These are phyloP conservation scores for Echinometra lucunter DNA, from an alignment of 53 echinoderm and acorn worm genomes.

Conservation along the genomic window DNA sequence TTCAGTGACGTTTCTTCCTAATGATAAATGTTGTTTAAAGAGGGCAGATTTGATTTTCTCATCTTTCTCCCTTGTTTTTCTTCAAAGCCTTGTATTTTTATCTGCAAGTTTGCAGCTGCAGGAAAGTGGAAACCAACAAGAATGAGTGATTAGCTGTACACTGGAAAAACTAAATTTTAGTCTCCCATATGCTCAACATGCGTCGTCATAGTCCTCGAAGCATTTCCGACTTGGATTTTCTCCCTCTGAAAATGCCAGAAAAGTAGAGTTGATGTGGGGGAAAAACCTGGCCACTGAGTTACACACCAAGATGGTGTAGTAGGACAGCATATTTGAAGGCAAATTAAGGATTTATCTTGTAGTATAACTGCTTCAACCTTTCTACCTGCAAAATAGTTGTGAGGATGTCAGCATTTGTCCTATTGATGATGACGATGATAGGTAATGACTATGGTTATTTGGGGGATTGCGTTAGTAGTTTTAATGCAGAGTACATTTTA, in stretches of 20 bases:
- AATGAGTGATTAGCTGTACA: conserved; percentile 11
- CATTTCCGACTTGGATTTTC: background rate
- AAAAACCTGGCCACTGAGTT: background rate
- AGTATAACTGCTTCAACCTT: background rate
- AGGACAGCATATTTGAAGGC: background rate
- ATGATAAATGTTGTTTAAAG: conserved; percentile 33
- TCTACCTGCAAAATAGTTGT: background rate
- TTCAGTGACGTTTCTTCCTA: background rate
- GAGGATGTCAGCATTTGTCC: background rate
- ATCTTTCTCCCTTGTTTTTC: conserved; percentile 1
- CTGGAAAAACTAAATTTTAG: background rate
- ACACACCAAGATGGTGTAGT: background rate
- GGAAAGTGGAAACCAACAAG: background rate
- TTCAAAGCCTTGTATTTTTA: conserved; percentile 8
- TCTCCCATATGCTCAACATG: background rate
- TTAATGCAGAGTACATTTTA: background rate
- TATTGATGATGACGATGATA: background rate
- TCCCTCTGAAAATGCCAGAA: background rate
- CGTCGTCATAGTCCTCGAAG: background rate
- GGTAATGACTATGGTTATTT: background rate
- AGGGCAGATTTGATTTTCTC: background rate
- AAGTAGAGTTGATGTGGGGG: background rate
- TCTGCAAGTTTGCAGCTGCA: conserved; percentile 38
- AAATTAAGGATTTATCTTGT: background rate
- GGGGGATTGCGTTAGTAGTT: background rate